These are phyloP conservation scores for Aporophyla nigra DNA, from an alignment of 2,888 invertebrate species.

Conservation along the genomic window DNA sequence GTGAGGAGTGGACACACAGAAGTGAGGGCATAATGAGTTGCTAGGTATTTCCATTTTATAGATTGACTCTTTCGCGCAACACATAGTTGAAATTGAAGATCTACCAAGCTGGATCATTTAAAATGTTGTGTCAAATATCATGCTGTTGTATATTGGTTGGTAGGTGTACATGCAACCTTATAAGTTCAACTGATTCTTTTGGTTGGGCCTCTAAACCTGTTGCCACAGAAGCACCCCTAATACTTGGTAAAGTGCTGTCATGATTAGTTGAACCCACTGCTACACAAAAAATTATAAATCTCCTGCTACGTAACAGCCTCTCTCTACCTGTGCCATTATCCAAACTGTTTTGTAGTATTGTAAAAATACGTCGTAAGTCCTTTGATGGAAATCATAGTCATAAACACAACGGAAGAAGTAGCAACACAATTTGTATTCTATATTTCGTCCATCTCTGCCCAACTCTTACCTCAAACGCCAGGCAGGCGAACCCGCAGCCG, in stretches of 20 bases:
- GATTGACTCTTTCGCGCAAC: neutral
- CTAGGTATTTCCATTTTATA: neutral
- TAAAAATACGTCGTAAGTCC: neutral
- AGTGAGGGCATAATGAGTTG: neutral
- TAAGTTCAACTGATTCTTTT: neutral
- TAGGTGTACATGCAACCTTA: neutral
- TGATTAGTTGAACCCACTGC: neutral
- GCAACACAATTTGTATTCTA: neutral
- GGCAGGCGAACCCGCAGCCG: slow-evolving; percentile 93
- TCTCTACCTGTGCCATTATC: neutral
- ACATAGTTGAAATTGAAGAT: neutral
- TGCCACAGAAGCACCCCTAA: neutral
- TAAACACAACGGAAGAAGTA: too few relatives aligned
- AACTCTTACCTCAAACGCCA: slow-evolving; percentile 92
- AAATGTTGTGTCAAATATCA: neutral
- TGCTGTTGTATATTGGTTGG: neutral
- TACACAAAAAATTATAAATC: neutral
- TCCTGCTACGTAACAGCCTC: neutral
- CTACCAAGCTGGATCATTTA: neutral
- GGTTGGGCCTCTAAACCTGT: neutral
- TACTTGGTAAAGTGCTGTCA: neutral
- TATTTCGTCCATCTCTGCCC: neutral
- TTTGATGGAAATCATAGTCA: neutral
- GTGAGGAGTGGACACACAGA: neutral
- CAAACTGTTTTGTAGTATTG: neutral